These are phyloP conservation scores for Schizopygopsis malacanthus DNA, from an alignment of 2,797 vertebrate genomes.

Conservation along the genomic window DNA sequence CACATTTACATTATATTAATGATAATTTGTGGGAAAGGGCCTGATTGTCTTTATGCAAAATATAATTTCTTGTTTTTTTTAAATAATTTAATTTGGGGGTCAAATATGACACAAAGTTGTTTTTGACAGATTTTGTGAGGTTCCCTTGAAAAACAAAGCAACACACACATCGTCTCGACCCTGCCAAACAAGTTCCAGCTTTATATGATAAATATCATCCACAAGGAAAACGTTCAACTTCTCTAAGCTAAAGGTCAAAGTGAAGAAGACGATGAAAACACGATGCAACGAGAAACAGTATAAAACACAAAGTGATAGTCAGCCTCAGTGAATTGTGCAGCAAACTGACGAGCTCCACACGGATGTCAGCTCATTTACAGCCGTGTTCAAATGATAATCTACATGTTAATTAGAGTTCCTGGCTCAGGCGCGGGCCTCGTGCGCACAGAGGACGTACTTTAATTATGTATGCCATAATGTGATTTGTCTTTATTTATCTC, in stretches of 20 bases:
- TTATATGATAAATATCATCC: conserved; percentile 5
- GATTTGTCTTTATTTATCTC: conserved; percentile 34
- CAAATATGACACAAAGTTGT: neutral
- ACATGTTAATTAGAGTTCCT: neutral
- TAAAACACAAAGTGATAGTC: conserved; percentile 27
- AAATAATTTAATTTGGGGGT: neutral
- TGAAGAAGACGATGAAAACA: conserved; percentile 10
- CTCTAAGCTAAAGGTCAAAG: conserved; percentile 8
- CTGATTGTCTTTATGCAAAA: neutral
- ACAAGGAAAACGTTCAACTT: neutral
- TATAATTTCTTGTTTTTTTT: neutral
- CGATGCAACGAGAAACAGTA: neutral
- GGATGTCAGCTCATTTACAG: neutral
- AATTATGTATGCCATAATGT: conserved; percentile 5
- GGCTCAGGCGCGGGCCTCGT: conserved; percentile 2
- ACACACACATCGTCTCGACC: neutral
- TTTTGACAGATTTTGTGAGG: conserved; percentile 3
- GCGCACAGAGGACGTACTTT: neutral
- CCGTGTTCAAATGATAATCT: neutral
- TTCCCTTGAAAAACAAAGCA: neutral
- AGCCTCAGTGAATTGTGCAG: conserved; percentile 24
- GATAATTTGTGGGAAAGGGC: neutral
- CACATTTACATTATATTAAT: neutral
- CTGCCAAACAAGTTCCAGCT: conserved; percentile 17
- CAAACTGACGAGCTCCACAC: neutral